Conservation (phyloP, 2,797 vertebrate genomes). For the Fistularia tabacaria region DNA sequence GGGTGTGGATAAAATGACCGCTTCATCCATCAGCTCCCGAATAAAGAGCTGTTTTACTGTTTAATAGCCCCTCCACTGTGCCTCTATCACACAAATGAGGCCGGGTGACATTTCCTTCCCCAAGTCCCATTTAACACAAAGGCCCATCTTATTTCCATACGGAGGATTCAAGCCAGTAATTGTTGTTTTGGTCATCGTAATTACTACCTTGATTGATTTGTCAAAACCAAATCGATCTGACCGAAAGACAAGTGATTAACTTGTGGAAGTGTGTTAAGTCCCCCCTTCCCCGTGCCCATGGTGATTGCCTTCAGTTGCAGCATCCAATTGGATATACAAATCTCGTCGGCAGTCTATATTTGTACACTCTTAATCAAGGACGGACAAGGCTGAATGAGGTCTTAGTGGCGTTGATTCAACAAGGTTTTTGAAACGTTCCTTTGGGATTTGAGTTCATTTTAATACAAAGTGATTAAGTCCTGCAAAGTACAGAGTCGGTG, state of each 20-base stretch:
- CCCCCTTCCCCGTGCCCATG: no score
- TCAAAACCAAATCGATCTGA: constrained; percentile 9
- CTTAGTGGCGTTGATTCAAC: no score
- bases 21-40: constrained; percentile 52
- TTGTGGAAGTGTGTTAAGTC: no score
- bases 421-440: no score
- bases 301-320: no score
- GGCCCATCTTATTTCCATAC: constrained; percentile 31
- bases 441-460: no score
- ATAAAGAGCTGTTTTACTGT: constrained; percentile 55
- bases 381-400: no score
- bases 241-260: constrained; percentile 8
- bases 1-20: constrained; percentile 56
- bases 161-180: constrained; percentile 28
- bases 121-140: constrained; percentile 45
- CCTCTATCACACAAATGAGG: constrained; percentile 60
- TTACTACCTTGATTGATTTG: constrained; percentile 13
- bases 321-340: no score
- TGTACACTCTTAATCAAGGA: no score
- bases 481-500: no score
- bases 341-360: no score
- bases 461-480: no score
- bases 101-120: constrained; percentile 46
- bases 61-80: constrained; percentile 56
- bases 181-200: constrained; percentile 19